Percentiles rank a stretch among this genome's conserved stretches.
phyloP scores from a whole-genome alignment of 2,888 invertebrate genomes.

The Gortyna flavago region DNA sequence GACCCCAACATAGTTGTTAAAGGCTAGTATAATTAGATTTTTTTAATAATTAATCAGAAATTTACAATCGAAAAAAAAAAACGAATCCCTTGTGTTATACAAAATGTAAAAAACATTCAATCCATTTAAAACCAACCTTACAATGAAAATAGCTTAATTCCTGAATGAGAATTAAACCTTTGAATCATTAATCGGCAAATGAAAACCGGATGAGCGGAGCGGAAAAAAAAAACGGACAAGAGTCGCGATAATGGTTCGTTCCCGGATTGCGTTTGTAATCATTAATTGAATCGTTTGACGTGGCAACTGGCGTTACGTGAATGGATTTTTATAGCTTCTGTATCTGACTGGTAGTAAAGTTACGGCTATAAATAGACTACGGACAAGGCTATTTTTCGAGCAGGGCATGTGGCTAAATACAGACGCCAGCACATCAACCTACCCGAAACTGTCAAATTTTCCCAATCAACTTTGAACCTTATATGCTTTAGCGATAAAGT shows the following conservation, averaged over 20 bases:
- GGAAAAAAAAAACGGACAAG: slow-evolving; percentile 52
- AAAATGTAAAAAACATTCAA: slow-evolving; percentile 47
- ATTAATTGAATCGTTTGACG: slow-evolving; percentile 55
- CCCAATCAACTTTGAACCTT: no score
- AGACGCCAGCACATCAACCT: no score
- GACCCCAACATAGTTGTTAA: no score
- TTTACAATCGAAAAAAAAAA: slow-evolving; percentile 13
- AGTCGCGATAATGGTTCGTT: slow-evolving; percentile 55
- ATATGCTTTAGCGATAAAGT: no score
- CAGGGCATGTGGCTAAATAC: no score
- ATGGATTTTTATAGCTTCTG: slow-evolving; percentile 24
- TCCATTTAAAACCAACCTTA: slow-evolving; percentile 31
- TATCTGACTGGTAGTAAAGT: background rate
- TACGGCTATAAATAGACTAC: slow-evolving; percentile 16
- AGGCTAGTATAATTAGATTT: background rate
- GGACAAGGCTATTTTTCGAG: background rate
- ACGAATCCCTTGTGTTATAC: slow-evolving; percentile 19
- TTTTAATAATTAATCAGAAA: slow-evolving; percentile 16
- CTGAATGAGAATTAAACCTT: slow-evolving; percentile 54
- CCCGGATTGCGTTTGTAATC: slow-evolving; percentile 41
- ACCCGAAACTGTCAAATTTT: no score
- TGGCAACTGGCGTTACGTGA: slow-evolving; percentile 25
- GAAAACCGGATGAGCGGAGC: slow-evolving; percentile 47
- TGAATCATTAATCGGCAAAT: slow-evolving; percentile 63
- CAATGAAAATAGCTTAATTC: slow-evolving; percentile 54